phyloP scores from a whole-genome alignment of 2,888 invertebrate species.

The Hylaea fasciaria region DNA sequence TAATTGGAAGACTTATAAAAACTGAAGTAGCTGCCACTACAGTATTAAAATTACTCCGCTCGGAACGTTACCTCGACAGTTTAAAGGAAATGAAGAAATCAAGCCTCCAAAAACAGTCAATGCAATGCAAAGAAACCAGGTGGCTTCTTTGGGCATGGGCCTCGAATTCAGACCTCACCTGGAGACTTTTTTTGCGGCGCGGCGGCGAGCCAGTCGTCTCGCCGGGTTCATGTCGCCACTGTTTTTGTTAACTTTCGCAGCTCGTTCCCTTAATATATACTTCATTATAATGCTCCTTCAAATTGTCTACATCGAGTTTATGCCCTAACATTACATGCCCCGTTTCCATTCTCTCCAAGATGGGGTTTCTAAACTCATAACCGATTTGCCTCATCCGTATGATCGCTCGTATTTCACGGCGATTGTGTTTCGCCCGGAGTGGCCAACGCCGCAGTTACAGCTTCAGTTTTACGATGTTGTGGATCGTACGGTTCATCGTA shows the following conservation, averaged over 20 bases:
- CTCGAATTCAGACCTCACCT: slow-evolving; percentile 53
- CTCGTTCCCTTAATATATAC: slow-evolving; percentile 61
- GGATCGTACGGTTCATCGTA: slow-evolving; percentile 55
- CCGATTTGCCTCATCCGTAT: slow-evolving; percentile 38
- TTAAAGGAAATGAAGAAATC: slow-evolving; percentile 37
- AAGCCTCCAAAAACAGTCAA: slow-evolving; percentile 32
- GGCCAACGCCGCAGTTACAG: slow-evolving; percentile 38
- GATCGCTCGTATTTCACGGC: slow-evolving; percentile 35
- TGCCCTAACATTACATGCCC: slow-evolving; percentile 32
- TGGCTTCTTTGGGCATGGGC: slow-evolving; percentile 49
- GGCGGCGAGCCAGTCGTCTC: slow-evolving; percentile 43
- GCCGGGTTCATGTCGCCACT: slow-evolving; percentile 61
- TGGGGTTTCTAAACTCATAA: slow-evolving; percentile 38
- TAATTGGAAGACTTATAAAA: background rate
- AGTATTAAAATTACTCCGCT: background rate
- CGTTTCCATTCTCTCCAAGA: slow-evolving; percentile 33
- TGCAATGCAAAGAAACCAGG: slow-evolving; percentile 38
- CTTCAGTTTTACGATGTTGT: slow-evolving; percentile 57
- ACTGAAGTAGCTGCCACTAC: slow-evolving; percentile 3
- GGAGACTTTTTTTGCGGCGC: slow-evolving; percentile 54
- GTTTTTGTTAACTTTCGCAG: slow-evolving; percentile 77
- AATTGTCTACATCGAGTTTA: background rate
- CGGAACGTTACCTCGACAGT: background rate
- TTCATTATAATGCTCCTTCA: background rate
- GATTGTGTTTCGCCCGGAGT: slow-evolving; percentile 34